These are phyloP conservation scores for Rhizoglyphus robini DNA, from an alignment of 1,140 invertebrate species.

Conservation along the genomic window DNA sequence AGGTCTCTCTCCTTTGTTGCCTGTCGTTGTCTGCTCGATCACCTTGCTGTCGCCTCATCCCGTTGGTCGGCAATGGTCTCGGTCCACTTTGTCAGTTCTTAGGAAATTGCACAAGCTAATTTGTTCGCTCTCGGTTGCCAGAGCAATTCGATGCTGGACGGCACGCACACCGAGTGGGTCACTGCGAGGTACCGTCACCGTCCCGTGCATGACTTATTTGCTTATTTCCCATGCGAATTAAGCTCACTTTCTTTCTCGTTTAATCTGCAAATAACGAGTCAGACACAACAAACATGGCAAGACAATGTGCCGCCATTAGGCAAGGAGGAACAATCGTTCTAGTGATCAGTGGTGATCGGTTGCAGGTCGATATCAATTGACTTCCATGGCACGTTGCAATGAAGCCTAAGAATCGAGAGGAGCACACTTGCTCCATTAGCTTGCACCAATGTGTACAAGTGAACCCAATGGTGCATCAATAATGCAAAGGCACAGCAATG, in stretches of 20 bases:
- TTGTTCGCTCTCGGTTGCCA: too few species aligned
- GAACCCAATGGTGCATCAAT: neutral
- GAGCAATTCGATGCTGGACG: too few species aligned
- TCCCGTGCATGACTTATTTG: constrained; percentile 11
- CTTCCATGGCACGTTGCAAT: neutral
- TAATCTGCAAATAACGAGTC: constrained; percentile 9
- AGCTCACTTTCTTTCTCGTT: constrained; percentile 7
- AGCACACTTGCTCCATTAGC: neutral
- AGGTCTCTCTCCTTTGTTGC: neutral
- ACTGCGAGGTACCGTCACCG: too few species aligned
- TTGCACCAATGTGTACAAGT: too few species aligned
- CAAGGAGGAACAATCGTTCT: neutral
- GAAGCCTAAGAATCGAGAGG: too few species aligned
- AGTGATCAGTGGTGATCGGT: neutral
- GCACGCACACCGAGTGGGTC: too few species aligned
- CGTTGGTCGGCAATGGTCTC: neutral
- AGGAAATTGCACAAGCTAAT: too few species aligned
- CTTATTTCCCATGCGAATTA: constrained; percentile 13
- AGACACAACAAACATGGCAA: constrained; percentile 5
- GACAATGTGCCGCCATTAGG: neutral
- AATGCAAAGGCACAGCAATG: neutral
- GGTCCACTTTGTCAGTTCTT: too few species aligned
- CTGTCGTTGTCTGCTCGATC: neutral
- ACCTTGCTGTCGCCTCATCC: neutral
- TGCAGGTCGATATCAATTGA: neutral